Conservation (phyloP, 2,888 invertebrate genomes). For the Ecliptopera silaceata region DNA sequence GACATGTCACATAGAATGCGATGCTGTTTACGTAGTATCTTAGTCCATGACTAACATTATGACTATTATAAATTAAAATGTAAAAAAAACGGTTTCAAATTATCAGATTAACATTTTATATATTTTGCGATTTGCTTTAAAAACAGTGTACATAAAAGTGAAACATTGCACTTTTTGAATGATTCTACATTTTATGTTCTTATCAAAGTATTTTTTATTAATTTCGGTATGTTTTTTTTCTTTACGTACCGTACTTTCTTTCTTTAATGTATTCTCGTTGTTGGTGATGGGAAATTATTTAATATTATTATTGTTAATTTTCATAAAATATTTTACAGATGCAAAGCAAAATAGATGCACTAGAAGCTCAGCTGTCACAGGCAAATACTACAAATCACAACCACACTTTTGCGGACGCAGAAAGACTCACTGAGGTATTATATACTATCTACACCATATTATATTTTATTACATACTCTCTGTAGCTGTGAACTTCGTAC, state of each 20-base stretch:
- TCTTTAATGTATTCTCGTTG: neutral
- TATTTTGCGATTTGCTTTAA: too few relatives aligned
- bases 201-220: neutral
- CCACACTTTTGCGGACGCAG: conserved; percentile 67
- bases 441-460: too few relatives aligned
- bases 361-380: conserved; percentile 73
- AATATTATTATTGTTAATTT: neutral
- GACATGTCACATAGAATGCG: too few relatives aligned
- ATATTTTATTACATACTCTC: too few relatives aligned
- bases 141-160: too few relatives aligned
- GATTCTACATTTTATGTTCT: neutral
- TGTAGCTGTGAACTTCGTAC: too few relatives aligned
- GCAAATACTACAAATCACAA: conserved; percentile 57
- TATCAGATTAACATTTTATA: too few relatives aligned
- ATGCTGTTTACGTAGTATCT: too few relatives aligned
- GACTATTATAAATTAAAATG: too few relatives aligned
- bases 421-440: conserved; percentile 66
- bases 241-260: neutral
- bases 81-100: too few relatives aligned
- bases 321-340: conserved; percentile 54
- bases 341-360: conserved; percentile 76
- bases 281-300: conserved; percentile 44
- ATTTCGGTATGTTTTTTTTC: neutral
- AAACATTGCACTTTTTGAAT: neutral
- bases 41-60: too few relatives aligned